Evolutionary conservation across 2,113 vertebrate species (phyloP).

Genomic region (Sinosuthora webbiana): DNA sequence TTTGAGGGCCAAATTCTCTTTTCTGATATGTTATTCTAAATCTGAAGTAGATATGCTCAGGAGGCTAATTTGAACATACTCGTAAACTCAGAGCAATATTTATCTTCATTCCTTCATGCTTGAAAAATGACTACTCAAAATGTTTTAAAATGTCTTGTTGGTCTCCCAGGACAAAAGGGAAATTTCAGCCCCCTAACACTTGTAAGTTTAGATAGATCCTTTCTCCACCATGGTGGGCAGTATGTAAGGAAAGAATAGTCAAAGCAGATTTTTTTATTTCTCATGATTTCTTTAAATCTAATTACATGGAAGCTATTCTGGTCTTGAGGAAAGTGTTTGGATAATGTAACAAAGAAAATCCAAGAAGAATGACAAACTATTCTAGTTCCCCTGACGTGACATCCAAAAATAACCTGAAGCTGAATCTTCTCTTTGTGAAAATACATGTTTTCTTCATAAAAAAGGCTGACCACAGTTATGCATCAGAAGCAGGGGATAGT

Average conservation of each 20-base stretch:
- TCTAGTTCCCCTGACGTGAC: not conserved
- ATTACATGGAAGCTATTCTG: not conserved
- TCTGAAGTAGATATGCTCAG: constrained; percentile 1
- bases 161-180: not conserved
- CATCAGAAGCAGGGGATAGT: not conserved
- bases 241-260: not conserved
- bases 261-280: not conserved
- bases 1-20: not conserved
- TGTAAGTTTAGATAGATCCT: not conserved
- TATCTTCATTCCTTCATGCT: constrained; percentile 1
- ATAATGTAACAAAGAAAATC: constrained; percentile 13
- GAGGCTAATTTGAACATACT: not conserved
- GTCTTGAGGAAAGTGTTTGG: not conserved
- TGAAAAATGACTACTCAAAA: constrained; percentile 2
- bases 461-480: not conserved
- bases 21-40: constrained; percentile 26
- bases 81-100: not conserved
- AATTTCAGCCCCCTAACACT: not conserved
- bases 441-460: not conserved
- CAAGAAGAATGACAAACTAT: not conserved
- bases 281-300: not conserved
- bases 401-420: constrained; percentile 18
- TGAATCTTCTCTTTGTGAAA: not conserved
- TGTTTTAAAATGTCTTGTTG: not conserved
- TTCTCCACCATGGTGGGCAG: not conserved